Evolutionary conservation across 2,113 vertebrate species (phyloP).

Genomic region (Xenotilapia flavipinnis): DNA sequence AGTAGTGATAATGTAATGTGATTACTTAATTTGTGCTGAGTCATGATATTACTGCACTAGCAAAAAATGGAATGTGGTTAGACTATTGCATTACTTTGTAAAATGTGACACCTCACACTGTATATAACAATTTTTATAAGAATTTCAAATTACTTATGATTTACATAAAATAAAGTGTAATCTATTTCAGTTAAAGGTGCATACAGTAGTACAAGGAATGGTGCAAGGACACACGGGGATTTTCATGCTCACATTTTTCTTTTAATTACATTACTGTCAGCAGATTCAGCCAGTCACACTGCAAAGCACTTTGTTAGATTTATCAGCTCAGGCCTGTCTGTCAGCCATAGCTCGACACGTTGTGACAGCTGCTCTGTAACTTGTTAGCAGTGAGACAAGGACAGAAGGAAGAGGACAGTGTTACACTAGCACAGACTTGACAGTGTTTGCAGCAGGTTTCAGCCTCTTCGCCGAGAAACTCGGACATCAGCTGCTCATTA

Average conservation of each 20-base stretch:
- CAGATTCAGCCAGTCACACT: not conserved
- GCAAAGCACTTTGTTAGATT: conserved; percentile 3
- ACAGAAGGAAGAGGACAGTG: not conserved
- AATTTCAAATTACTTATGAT: not conserved
- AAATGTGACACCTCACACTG: not conserved
- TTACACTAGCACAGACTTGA: not conserved
- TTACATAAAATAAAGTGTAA: not conserved
- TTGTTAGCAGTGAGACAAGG: conserved; percentile 13
- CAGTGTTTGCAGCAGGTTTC: not conserved
- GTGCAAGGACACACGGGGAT: not conserved
- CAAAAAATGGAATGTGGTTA: not conserved
- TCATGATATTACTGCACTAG: not conserved
- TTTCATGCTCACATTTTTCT: not conserved
- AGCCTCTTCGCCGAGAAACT: not conserved
- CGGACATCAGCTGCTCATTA: not conserved
- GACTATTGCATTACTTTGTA: not conserved
- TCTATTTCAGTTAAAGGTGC: not conserved
- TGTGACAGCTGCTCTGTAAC: conserved; percentile 8
- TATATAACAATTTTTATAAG: not conserved
- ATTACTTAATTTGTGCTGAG: not conserved
- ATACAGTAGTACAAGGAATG: not conserved
- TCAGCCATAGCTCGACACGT: not conserved
- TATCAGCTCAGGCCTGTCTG: conserved; percentile 11
- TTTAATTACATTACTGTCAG: conserved; percentile 7
- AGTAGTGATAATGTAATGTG: not conserved